These are phyloP conservation scores for Neolamprologus devosi DNA, from an alignment of 2,113 vertebrate species.

Conservation along the genomic window DNA sequence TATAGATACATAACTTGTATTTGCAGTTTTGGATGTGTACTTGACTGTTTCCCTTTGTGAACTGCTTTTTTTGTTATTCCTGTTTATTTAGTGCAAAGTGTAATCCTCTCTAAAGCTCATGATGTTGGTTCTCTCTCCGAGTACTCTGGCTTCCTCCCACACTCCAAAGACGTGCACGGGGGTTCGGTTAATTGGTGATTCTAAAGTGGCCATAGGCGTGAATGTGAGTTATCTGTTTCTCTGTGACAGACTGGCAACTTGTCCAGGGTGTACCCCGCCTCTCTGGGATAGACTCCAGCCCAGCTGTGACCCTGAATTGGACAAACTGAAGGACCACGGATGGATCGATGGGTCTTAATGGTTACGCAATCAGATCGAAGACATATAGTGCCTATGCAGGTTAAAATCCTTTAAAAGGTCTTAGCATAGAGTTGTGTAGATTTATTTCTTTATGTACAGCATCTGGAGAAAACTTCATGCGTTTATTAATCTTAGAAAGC, in stretches of 20 bases:
- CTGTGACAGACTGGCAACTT: not conserved
- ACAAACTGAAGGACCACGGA: not conserved
- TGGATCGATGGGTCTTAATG: not conserved
- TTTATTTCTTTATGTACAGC: not conserved
- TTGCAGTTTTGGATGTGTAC: constrained; percentile 14
- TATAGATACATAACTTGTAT: constrained; percentile 32
- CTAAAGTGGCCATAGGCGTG: not conserved
- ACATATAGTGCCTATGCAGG: not conserved
- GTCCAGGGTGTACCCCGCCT: not conserved
- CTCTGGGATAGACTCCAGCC: not conserved
- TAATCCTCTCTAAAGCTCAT: not conserved
- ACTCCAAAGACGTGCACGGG: not conserved
- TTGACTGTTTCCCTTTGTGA: constrained; percentile 22
- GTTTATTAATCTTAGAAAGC: not conserved
- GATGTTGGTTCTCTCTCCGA: not conserved
- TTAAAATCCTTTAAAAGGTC: not conserved
- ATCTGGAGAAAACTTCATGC: not conserved
- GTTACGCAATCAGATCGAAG: not conserved
- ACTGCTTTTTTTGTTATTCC: not conserved
- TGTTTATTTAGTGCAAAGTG: not conserved
- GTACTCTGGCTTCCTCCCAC: not conserved
- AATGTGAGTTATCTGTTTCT: not conserved
- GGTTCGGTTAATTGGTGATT: not conserved
- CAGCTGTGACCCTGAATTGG: not conserved
- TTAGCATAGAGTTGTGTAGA: not conserved